A percentile compares a stretch with the other conserved stretches of the same genome.
phyloP scores from a whole-genome alignment of 2,797 vertebrate species.

The Limnodromus scolopaceus region DNA sequence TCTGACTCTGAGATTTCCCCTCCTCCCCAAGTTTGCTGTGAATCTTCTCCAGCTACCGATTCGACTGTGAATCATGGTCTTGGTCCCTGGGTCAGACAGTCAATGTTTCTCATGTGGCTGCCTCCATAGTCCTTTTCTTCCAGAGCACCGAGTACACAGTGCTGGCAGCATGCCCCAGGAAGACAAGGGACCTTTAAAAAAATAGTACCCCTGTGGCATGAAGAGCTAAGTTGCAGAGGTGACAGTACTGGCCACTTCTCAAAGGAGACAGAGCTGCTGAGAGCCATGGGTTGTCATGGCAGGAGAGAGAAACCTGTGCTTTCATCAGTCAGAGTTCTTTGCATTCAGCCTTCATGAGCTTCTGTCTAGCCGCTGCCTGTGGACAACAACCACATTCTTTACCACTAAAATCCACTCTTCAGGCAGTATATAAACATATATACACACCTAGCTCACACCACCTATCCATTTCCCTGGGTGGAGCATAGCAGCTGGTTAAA shows the following conservation, averaged over 20 bases:
- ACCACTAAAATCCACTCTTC: not conserved
- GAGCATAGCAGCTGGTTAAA: not conserved
- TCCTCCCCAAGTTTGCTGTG: not conserved
- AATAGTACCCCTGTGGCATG: accelerated
- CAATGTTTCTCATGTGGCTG: not conserved
- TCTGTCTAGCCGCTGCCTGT: not conserved
- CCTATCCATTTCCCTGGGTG: not conserved
- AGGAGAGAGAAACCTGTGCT: not conserved
- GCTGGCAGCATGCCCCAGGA: accelerated
- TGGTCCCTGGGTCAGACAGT: not conserved
- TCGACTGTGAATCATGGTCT: not conserved
- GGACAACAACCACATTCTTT: accelerated
- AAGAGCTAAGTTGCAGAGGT: not conserved
- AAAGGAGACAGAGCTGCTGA: not conserved
- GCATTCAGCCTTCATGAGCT: not conserved
- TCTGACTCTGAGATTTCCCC: not conserved
- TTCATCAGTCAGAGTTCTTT: not conserved
- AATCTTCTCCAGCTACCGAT: not conserved
- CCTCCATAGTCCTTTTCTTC: not conserved
- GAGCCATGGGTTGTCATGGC: not conserved
- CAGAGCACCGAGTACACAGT: accelerated
- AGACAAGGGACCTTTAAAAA: not conserved
- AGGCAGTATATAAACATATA: not conserved
- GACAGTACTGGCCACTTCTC: not conserved
- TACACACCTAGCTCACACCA: too few relatives aligned